A percentile compares a stretch with the other conserved stretches of the same genome.
Evolutionary conservation across 1,140 invertebrate genomes (phyloP).

Genomic region (Ganaspis sp.): DNA sequence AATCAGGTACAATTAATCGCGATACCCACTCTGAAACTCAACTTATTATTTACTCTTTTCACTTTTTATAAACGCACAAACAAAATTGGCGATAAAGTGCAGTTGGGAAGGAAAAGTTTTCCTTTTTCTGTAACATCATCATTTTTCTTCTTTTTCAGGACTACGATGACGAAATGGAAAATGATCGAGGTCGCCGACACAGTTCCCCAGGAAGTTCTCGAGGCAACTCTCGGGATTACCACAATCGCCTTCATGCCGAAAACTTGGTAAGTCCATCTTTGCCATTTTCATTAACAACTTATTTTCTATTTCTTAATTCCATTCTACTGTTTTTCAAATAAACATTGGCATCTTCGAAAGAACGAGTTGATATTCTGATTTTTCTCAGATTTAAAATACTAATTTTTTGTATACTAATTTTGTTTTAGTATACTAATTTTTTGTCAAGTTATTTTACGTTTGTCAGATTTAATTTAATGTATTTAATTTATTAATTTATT

Average conservation of each 20-base stretch:
- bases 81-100: background rate
- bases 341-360: background rate
- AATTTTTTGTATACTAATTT: too few species aligned
- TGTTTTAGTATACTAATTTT: too few species aligned
- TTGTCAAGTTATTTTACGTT: too few species aligned
- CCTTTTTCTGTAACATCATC: constrained; percentile 1
- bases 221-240: constrained; percentile 71
- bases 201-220: constrained; percentile 72
- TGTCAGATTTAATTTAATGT: too few species aligned
- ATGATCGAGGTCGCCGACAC: constrained; percentile 70
- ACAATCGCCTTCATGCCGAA: constrained; percentile 72
- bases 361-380: background rate
- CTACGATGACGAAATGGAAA: constrained; percentile 73
- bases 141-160: constrained; percentile 64
- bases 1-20: constrained; percentile 72
- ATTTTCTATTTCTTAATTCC: constrained; percentile 31
- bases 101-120: too few species aligned
- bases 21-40: constrained; percentile 29
- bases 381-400: too few species aligned
- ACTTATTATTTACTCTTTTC: background rate
- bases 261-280: constrained; percentile 70
- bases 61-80: background rate
- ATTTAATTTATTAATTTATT: too few species aligned
- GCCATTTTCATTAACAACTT: constrained; percentile 23
- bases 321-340: background rate